Base-by-base conservation (phyloP, 2,888 invertebrate genomes). In the Pyrrhia umbra region DNA sequence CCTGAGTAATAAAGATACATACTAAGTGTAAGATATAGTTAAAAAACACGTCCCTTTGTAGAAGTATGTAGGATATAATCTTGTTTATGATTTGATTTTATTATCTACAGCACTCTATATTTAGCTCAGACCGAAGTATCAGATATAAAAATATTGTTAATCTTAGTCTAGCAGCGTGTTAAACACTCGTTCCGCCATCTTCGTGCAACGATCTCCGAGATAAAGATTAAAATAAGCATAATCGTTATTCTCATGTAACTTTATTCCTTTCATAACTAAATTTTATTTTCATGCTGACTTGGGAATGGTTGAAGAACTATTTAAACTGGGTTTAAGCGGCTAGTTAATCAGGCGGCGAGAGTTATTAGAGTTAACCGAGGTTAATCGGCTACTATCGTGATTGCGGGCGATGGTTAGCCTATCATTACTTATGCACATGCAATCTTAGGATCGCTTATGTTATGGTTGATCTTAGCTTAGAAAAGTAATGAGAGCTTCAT, bases 251-350 rank as follows among this genome's bases (percentile, higher is more conserved):
- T 39, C 27, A 43, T 27, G 67, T 66, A 60, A 80, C 79, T 66
- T 77, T 61, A 78, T 51, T 46, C 60, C 20, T 69, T 66, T 66
- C 63, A 78, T 75, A 68, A 66, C 34, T 50, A 66, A 68, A 63
- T 63, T 71, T 78, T 71, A 78, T 77, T 60, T 71, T 45, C 39
- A 66, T 30, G 57, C 43, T 71, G 61, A 78, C 64, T 71, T 65
- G 60, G 43, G 25, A 80, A 67, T 39, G 52, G 37, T 46, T 70
- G 58, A 62, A 56, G 56, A 69, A 47, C 43, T 72, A 54, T 59
- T 77, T 49, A 65, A 60, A 54, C 56, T 56, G 34, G 20, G 65
- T 64, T 72, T 58, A 58, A 76, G 18, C 30, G 9, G 21, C n/a
- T 58, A 6, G 62, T 74, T 80, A 65, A 68, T 71, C 59, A 59